Evolutionary conservation across 1,140 invertebrate species (phyloP), one percentile per base, ranked within the genome.

Genomic region (Chlorops oryzae): DNA sequence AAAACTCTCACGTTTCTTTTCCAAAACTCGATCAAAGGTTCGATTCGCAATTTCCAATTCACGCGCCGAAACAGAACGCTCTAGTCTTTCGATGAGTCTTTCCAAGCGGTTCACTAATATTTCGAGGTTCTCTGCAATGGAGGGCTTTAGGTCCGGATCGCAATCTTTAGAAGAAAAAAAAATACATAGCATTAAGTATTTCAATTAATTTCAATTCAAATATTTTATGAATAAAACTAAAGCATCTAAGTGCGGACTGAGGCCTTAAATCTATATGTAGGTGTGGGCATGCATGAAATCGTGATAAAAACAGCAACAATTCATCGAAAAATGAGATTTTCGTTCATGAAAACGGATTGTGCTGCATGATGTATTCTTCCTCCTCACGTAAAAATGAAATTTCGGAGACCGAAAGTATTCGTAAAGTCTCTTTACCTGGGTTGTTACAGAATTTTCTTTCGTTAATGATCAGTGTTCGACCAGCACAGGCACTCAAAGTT

Each of bases 91-190:
- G 1, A 86, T 86, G 34, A 90, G 83, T 51, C 78, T 80, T 72
- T 91, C 88, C 55, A 91, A 65, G 37, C 87, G 82, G 51, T 79
- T 79, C 18, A 90, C 81, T 50, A 88, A 70, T 46, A 78, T 74
- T 62, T 86, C 84, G 28, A 88, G 73, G 46, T 86, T 79, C 25
- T 67, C 73, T 28, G 72, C 71, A 54, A 58, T 60, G 34, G 69
- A 64, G 40, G 72, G 71, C 53, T 72, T 65, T 52, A 69, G 56
- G 52, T 77, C 73, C 37, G 63, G 61, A 56, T 78, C 77, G 62
- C 63, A 74, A 61, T 72, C 76, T 77, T n/a, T 1, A 7, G 59
- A 44, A 35, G 15, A 37, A 22, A 38, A 38, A 46, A 35, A 18
- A 46, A n/a, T n/a, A n/a, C n/a, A n/a, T n/a, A n/a, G n/a, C n/a